Conservation (phyloP, 2,888 invertebrate species). For the Deroplatys truncata region DNA sequence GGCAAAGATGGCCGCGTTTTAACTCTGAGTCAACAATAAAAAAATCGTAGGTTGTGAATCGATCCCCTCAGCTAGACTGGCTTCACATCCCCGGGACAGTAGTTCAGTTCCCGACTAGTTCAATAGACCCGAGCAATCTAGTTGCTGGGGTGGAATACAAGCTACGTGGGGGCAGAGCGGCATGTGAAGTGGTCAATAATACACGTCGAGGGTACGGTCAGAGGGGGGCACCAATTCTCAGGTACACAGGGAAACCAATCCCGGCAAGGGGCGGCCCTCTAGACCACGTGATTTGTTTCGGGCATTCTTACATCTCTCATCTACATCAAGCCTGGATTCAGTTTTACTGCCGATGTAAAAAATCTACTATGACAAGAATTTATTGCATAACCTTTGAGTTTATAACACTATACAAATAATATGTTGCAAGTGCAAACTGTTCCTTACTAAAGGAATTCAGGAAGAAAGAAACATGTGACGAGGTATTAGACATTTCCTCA, state of each 20-base stretch:
- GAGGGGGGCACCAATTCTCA: not conserved
- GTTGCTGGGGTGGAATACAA: not conserved
- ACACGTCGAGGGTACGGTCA: not conserved
- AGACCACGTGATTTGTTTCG: not conserved
- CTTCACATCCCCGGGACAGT: not conserved
- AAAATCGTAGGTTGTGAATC: not conserved
- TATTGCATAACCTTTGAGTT: no score
- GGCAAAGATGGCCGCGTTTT: not conserved
- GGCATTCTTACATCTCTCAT: not conserved
- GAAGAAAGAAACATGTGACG: no score
- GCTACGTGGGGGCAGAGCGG: not conserved
- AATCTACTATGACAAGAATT: no score
- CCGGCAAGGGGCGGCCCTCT: not conserved
- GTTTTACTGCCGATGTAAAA: no score
- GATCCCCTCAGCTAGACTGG: not conserved
- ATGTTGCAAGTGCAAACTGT: no score
- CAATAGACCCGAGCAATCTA: not conserved
- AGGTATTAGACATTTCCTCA: no score
- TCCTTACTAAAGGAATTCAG: no score
- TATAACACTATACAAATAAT: no score
- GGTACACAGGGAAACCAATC: not conserved
- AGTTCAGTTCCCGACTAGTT: not conserved
- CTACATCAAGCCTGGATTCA: no score
- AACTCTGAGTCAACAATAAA: not conserved
- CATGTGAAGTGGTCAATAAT: not conserved